phyloP scores from a whole-genome alignment of 2,797 vertebrate species.

The Novumbra hubbsi region DNA sequence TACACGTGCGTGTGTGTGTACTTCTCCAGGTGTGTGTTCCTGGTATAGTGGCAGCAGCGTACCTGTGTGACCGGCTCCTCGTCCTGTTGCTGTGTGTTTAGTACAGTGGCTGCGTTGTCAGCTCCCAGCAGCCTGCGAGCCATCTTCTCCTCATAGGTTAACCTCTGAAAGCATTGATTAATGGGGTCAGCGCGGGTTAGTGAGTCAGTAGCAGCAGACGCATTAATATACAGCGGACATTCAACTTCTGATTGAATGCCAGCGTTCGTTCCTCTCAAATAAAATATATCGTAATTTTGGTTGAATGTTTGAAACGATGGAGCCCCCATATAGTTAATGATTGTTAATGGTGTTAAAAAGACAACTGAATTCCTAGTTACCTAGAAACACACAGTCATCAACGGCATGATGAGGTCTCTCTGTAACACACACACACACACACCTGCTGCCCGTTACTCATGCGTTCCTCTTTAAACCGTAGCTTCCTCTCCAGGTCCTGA shows the following conservation, averaged over 20 bases:
- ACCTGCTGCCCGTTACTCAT: conserved; percentile 90
- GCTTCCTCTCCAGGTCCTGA: conserved; percentile 96
- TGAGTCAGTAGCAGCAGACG: conserved; percentile 58
- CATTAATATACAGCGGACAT: conserved; percentile 4
- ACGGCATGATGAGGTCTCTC: conserved; percentile 11
- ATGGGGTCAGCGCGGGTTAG: conserved; percentile 67
- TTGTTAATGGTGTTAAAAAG: conserved; percentile 41
- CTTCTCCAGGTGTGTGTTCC: conserved; percentile 21
- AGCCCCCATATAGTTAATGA: conserved; percentile 43
- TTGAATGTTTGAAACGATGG: conserved; percentile 5
- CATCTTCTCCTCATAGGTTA: conserved; percentile 99
- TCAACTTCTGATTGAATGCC: not conserved
- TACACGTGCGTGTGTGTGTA: not conserved
- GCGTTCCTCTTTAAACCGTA: conserved; percentile 97
- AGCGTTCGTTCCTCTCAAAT: not conserved
- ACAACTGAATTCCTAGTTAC: conserved; percentile 32
- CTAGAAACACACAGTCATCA: conserved; percentile 18
- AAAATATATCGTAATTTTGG: not conserved
- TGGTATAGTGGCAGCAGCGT: conserved; percentile 23
- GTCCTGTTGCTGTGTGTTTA: conserved; percentile 87
- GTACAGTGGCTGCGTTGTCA: conserved; percentile 91
- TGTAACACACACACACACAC: conserved; percentile 15
- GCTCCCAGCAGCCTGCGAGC: conserved; percentile 94
- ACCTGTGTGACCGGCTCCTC: conserved; percentile 87
- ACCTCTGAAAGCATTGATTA: conserved; percentile 81